Conservation (phyloP, 2,888 invertebrate genomes). For the Agonopterix subpropinquella region DNA sequence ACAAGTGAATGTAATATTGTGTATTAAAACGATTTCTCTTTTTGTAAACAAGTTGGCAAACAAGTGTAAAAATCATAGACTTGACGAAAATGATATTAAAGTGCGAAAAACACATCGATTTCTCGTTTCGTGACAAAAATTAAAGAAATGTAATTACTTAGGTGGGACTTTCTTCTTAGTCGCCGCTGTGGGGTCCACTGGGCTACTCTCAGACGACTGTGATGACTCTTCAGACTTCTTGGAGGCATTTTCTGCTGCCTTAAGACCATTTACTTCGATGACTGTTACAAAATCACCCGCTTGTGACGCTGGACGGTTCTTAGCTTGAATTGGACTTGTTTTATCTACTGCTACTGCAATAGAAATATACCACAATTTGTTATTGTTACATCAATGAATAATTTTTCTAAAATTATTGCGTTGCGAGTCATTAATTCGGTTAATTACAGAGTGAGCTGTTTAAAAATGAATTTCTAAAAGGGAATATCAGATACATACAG, state of each 20-base stretch:
- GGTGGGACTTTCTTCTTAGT: slow-evolving; percentile 80
- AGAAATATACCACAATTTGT: slow-evolving; percentile 6
- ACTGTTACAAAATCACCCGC: slow-evolving; percentile 87
- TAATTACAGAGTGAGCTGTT: too few relatives aligned
- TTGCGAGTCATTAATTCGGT: too few relatives aligned
- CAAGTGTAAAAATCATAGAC: too few relatives aligned
- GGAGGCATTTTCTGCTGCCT: slow-evolving; percentile 67
- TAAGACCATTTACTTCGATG: slow-evolving; percentile 90
- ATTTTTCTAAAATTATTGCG: too few relatives aligned
- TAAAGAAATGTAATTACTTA: slow-evolving; percentile 61
- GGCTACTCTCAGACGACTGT: slow-evolving; percentile 70
- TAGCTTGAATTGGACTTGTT: slow-evolving; percentile 57
- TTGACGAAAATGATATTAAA: neutral
- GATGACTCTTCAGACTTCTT: slow-evolving; percentile 58
- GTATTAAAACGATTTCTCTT: too few relatives aligned
- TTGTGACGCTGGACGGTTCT: slow-evolving; percentile 72
- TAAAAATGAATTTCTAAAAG: too few relatives aligned
- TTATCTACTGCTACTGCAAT: slow-evolving; percentile 49
- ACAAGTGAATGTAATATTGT: too few relatives aligned
- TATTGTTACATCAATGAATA: too few relatives aligned
- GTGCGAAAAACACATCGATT: neutral
- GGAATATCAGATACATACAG: too few relatives aligned
- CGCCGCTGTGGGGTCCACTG: slow-evolving; percentile 71
- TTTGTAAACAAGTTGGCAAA: too few relatives aligned
- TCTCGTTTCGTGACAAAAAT: neutral